These are phyloP conservation scores for Macrotus californicus DNA, from an alignment of 2,113 vertebrate species.

Conservation along the genomic window DNA sequence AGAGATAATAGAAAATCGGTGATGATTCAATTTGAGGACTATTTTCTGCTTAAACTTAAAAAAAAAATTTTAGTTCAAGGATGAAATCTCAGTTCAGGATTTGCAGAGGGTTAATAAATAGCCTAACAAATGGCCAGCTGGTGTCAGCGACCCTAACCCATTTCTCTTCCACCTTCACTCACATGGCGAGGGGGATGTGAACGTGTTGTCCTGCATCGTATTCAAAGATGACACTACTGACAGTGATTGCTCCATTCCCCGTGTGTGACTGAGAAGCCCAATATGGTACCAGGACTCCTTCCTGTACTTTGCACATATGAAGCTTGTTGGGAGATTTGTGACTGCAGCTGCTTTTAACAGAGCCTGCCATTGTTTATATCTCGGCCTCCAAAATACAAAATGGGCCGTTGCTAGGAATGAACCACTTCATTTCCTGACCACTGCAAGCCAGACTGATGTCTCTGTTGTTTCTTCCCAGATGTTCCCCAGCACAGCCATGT, in stretches of 20 bases:
- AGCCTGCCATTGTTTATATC: conserved; percentile 69
- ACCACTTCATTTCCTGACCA: conserved; percentile 59
- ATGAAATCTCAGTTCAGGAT: conserved; percentile 4
- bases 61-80: neutral
- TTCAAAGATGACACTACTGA: conserved; percentile 10
- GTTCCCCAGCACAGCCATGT: conserved; percentile 14
- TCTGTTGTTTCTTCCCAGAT: conserved; percentile 68
- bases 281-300: conserved; percentile 42
- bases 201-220: neutral
- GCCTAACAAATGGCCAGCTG: neutral
- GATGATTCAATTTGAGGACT: conserved; percentile 6
- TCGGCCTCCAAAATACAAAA: conserved; percentile 69
- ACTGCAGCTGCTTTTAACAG: conserved; percentile 66
- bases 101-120: neutral
- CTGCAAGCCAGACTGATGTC: conserved; percentile 65
- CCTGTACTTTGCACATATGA: conserved; percentile 53
- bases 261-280: conserved; percentile 62
- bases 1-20: conserved; percentile 55
- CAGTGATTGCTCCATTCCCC: neutral
- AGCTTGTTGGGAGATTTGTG: conserved; percentile 47
- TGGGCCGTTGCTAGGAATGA: conserved; percentile 51
- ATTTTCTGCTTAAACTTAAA: conserved; percentile 3
- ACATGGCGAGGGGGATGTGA: neutral
- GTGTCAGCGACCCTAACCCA: neutral
- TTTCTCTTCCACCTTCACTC: conserved; percentile 37